Base-by-base conservation (phyloP, 2,888 invertebrate species). In the Plusia festucae region DNA sequence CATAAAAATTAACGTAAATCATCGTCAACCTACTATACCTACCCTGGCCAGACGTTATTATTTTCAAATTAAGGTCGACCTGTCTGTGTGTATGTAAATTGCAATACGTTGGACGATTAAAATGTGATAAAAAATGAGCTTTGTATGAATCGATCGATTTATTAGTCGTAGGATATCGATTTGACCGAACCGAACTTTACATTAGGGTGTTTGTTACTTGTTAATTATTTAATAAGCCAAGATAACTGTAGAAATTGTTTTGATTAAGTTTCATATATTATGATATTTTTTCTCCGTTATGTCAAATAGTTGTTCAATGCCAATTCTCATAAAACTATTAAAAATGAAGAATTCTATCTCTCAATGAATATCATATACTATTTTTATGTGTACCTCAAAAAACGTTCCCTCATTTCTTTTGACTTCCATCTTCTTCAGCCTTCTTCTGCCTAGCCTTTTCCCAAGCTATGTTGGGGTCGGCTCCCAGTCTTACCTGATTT, bases 31-130 rank as follows among this genome's bases (percentile, higher is more conserved):
- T 71, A 46, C 7, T 46, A 89, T 87, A 88, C 78, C 81, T 79
- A 82, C 77, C 55, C 49, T 70, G 78, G 78, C 85, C 91, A 92
- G 93, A 92, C 91, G 86, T 91, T 90, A 93, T 93, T 94, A 94
- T 93, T 92, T 93, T 92, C 90, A 86, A 89, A 94, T 93, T 93
- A 93, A 93, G 93, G 91, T 85, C 90, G 87, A 79, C 82, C 87
- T 84, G 86, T 86, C 87, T 88, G 93, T 88, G 86, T 88, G 87
- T 85, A 88, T 85, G 86, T 84, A 88, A 88, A 90, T 88, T 85
- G 83, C 83, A 83, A 85, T 85, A 71, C 83, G 75, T 74, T 68
- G 77, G 77, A 74, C 85, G 86, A 90, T 88, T 87, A 87, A 87
- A 87, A 86, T 77, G 78, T 84, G 81, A 85, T 85, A 85, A 86